These are phyloP conservation scores for Mormyrops boulengeri DNA, from an alignment of 2,797 vertebrate genomes.

Conservation along the genomic window DNA sequence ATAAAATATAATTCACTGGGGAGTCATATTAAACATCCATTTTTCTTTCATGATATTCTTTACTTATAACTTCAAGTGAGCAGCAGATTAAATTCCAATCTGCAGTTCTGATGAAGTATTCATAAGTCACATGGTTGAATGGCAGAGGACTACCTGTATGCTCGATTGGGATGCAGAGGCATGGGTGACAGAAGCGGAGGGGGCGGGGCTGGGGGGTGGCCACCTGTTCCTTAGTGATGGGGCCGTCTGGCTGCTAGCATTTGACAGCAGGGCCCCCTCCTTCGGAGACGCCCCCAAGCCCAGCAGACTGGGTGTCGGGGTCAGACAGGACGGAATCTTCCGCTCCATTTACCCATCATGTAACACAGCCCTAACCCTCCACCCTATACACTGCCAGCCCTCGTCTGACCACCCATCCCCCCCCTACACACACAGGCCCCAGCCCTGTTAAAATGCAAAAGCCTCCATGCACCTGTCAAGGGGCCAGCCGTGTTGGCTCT, in stretches of 20 bases:
- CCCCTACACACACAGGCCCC: constrained; percentile 29
- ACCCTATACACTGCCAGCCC: constrained; percentile 12
- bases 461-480: constrained; percentile 30
- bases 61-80: background rate
- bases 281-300: constrained; percentile 9
- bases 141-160: background rate
- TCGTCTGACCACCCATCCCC: background rate
- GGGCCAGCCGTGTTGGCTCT: constrained; percentile 48
- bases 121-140: background rate
- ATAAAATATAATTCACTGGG: background rate
- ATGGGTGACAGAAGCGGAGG: constrained; percentile 28
- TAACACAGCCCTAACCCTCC: constrained; percentile 38
- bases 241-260: constrained; percentile 29
- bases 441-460: constrained; percentile 38
- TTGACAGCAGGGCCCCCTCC: constrained; percentile 20
- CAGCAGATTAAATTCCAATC: background rate
- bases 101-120: background rate
- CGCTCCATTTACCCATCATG: constrained; percentile 36
- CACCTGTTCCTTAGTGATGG: constrained; percentile 48
- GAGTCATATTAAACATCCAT: background rate
- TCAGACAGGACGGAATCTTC: constrained; percentile 43
- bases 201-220: constrained; percentile 32
- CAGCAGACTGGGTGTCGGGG: constrained; percentile 34
- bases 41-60: background rate
- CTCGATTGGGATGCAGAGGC: constrained; percentile 11